Percentiles rank a stretch among this genome's conserved stretches.
phyloP scores from a whole-genome alignment of 35 echinoderm and acorn worm species.

The Apostichopus californicus region DNA sequence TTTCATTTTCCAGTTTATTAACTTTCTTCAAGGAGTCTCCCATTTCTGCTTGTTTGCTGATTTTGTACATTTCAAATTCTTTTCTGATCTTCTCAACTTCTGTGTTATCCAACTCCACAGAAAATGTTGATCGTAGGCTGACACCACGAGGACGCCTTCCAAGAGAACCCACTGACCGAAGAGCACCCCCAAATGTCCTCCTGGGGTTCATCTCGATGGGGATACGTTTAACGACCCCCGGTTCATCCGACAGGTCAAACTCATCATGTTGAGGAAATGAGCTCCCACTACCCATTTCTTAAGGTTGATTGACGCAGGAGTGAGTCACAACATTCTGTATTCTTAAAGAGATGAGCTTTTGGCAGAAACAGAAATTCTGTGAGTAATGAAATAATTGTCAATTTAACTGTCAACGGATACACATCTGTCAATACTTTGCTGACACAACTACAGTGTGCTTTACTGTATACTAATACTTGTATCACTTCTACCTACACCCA shows the following conservation, averaged over 20 bases:
- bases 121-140: conserved; percentile 85
- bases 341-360: too few relatives aligned
- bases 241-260: conserved; percentile 62
- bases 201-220: conserved; percentile 95
- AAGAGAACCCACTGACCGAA: conserved; percentile 80
- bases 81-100: conserved; percentile 87
- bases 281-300: conserved; percentile 90
- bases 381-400: too few relatives aligned
- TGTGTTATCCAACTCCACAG: conserved; percentile 90
- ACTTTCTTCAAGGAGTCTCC: conserved; percentile 89
- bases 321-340: too few relatives aligned
- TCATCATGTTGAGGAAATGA: conserved; percentile 84
- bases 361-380: too few relatives aligned
- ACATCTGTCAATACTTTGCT: too few relatives aligned
- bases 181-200: conserved; percentile 70
- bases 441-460: too few relatives aligned
- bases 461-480: too few relatives aligned
- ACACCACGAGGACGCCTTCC: conserved; percentile 73
- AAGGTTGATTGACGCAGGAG: too few relatives aligned
- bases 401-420: too few relatives aligned
- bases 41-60: conserved; percentile 93
- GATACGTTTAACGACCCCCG: conserved; percentile 92
- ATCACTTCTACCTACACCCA: too few relatives aligned
- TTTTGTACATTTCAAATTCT: conserved; percentile 96
- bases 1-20: conserved; percentile 97